Conservation (phyloP, 2,113 vertebrate species). For the Mormoops blainvillei region DNA sequence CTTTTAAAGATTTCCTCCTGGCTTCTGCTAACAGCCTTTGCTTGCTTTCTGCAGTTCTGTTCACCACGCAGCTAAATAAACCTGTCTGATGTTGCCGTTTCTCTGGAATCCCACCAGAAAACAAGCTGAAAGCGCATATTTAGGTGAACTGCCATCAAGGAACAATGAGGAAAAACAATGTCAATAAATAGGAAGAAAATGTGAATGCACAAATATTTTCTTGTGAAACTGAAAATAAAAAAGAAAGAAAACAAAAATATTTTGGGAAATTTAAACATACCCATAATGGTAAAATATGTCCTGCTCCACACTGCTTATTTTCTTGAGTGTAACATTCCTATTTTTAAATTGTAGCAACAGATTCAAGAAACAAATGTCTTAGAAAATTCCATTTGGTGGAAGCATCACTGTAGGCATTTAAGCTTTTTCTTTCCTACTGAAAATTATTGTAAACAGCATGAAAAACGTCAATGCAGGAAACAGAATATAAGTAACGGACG, state of each 20-base stretch:
- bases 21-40: conserved; percentile 49
- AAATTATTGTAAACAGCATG: conserved; percentile 53
- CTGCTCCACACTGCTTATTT: conserved; percentile 47
- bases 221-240: conserved; percentile 19
- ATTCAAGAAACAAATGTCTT: conserved; percentile 52
- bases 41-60: conserved; percentile 51
- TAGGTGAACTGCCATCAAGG: conserved; percentile 27
- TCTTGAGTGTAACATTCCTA: conserved; percentile 40
- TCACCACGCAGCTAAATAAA: conserved; percentile 39
- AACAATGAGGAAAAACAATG: conserved; percentile 34
- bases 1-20: conserved; percentile 52
- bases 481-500: conserved; percentile 36
- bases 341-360: conserved; percentile 49
- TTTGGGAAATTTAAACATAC: conserved; percentile 45
- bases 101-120: conserved; percentile 30
- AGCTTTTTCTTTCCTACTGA: conserved; percentile 9
- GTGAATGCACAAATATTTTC: conserved; percentile 31
- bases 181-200: conserved; percentile 10
- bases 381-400: conserved; percentile 45
- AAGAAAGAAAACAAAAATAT: conserved; percentile 51
- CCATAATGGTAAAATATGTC: conserved; percentile 34
- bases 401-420: conserved; percentile 13
- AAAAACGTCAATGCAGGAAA: conserved; percentile 9
- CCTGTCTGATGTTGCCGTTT: conserved; percentile 32
- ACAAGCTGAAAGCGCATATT: neutral